These are phyloP conservation scores for Rhynchomys soricoides DNA, from an alignment of 2,113 vertebrate species.

Conservation along the genomic window DNA sequence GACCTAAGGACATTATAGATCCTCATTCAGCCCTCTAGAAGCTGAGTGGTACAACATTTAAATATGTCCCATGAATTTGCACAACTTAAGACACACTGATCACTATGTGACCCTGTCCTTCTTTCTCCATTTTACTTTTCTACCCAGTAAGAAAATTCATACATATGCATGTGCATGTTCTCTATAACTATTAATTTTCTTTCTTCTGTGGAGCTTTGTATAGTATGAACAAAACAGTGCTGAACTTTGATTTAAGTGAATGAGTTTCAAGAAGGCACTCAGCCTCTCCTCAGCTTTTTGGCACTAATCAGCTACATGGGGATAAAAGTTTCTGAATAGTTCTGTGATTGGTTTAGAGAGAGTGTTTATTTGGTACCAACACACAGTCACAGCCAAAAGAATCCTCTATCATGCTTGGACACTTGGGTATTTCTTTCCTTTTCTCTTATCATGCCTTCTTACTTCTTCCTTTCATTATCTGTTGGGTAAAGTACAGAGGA, in stretches of 20 bases:
- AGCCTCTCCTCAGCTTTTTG: background rate
- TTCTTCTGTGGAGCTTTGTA: background rate
- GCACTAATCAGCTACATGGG: background rate
- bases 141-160: background rate
- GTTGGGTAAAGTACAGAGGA: background rate
- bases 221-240: background rate
- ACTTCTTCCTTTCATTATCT: background rate
- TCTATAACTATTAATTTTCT: background rate
- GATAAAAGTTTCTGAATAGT: background rate
- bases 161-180: fast-evolving
- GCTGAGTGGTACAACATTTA: background rate
- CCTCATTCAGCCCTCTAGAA: background rate
- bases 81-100: background rate
- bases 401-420: background rate
- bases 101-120: fast-evolving
- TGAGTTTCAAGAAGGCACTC: fast-evolving
- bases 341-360: background rate
- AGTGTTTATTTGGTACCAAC: background rate
- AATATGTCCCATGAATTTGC: background rate
- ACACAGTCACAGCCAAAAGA: background rate
- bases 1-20: no score
- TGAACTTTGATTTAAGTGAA: background rate
- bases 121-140: background rate
- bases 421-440: background rate
- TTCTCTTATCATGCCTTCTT: background rate